phyloP scores from a whole-genome alignment of 2,113 vertebrate species.

The Stigmatopora nigra region DNA sequence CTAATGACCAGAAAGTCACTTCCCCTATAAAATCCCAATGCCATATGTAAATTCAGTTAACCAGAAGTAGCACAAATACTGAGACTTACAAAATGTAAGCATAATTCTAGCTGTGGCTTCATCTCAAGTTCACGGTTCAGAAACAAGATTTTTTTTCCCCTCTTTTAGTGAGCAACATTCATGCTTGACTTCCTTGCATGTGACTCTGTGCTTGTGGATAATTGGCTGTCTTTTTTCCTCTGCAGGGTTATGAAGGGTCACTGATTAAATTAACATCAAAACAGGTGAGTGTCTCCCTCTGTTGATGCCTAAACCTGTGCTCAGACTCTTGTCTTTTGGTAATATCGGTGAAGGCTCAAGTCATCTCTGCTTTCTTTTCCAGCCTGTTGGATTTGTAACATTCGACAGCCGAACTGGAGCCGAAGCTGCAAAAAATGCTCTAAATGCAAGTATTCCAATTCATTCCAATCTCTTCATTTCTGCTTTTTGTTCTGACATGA shows the following conservation, averaged over 20 bases:
- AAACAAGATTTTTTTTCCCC: constrained; percentile 18
- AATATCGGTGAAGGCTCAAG: not conserved
- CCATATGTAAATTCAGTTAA: too few relatives aligned
- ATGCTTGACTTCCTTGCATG: constrained; percentile 55
- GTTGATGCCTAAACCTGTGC: constrained; percentile 9
- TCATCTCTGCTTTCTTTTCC: constrained; percentile 41
- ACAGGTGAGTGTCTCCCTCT: constrained; percentile 78
- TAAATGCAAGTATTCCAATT: constrained; percentile 80
- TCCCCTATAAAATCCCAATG: too few relatives aligned
- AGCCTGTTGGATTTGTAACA: constrained; percentile 98
- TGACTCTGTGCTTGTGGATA: constrained; percentile 56
- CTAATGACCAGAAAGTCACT: too few relatives aligned
- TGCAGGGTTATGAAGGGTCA: constrained; percentile 97
- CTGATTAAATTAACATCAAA: constrained; percentile 98
- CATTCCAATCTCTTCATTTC: not conserved
- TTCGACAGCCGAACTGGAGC: constrained; percentile 94
- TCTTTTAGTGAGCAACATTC: constrained; percentile 31
- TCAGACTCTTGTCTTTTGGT: not conserved
- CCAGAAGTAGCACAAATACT: not conserved
- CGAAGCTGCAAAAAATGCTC: constrained; percentile 92
- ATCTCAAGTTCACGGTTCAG: constrained; percentile 23
- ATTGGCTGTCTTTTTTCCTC: constrained; percentile 64
- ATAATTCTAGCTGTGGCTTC: not conserved
- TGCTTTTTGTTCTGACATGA: not conserved
- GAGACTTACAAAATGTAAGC: not conserved